Base-by-base conservation (phyloP, 2,888 invertebrate species). In the Parascotia fuliginaria region DNA sequence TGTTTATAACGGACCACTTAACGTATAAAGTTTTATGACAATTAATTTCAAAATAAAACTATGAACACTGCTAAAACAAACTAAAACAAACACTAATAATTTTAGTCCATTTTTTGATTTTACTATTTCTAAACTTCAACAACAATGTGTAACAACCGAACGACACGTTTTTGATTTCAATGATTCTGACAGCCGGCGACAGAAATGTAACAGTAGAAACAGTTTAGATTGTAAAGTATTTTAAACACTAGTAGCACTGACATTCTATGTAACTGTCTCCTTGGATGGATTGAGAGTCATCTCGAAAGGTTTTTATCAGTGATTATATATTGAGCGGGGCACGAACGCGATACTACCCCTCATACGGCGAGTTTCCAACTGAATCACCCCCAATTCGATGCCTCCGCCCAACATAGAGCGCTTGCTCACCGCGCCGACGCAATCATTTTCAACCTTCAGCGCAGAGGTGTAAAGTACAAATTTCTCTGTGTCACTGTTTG, bases 401-500 rank as follows among this genome's bases (percentile, higher is more conserved):
- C 91, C 91, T 85, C 91, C 92, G 92, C 91, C 91, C 91, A 89
- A 87, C 88, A 89, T 79, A 89, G 72, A 87, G 91, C 91, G 91
- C 91, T 85, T 89, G 91, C 89, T 84, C 90, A 71, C 79, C 72
- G 65, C 69, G 41, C 55, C 14, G 9, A 50, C 49, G 49, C 56
- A 70, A 50, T 56, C 43, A 81, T 60, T 79, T 60, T 67, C 55
- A 66, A 76, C 79, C 75, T 48, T 80, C 55, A 36, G 14, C 0
- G 2, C 15, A 9, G 39, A 6, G 27, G 0, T 9, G 55, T 75
- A 86, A 68, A 76, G 81, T 64, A 54, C 53, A 78, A 67, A 73
- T 78, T 83, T 39, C 70, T 50, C 61, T 65, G 73, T 42, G 38
- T 34, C 34, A 44, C 37, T 45, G 42, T 50, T 76, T 77, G 80